A percentile compares a stretch with the other conserved stretches of the same genome.
Evolutionary conservation across 1,140 invertebrate genomes (phyloP).

Genomic region (Hydropsyche tenuis): DNA sequence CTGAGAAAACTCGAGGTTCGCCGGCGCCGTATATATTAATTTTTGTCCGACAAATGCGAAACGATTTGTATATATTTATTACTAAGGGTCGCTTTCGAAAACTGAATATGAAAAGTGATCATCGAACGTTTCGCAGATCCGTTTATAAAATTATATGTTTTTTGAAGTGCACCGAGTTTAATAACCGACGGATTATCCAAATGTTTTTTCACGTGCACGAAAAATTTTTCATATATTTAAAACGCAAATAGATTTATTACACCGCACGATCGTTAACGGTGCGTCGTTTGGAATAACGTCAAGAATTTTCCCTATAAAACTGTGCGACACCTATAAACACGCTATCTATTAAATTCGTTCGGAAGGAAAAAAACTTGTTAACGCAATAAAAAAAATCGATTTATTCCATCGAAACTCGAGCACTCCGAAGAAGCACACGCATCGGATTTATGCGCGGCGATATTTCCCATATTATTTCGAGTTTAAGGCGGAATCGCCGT

Average conservation of each 20-base stretch:
- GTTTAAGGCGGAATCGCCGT: too few relatives aligned
- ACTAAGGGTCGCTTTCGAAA: neutral
- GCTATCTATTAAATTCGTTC: neutral
- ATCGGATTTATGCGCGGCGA: too few relatives aligned
- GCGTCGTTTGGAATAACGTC: conserved; percentile 21
- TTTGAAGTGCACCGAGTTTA: too few relatives aligned
- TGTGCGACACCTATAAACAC: conserved; percentile 8
- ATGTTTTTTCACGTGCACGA: neutral
- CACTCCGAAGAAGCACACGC: too few relatives aligned
- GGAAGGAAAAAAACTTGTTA: too few relatives aligned
- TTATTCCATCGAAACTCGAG: too few relatives aligned
- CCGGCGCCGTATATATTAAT: conserved; percentile 30
- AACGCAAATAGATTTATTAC: conserved; percentile 23
- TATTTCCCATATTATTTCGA: too few relatives aligned
- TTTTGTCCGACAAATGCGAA: conserved; percentile 5
- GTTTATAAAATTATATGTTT: too few relatives aligned
- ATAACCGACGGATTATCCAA: too few relatives aligned
- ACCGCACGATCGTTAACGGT: conserved; percentile 17
- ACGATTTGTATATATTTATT: conserved; percentile 28
- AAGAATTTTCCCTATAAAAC: conserved; percentile 22
- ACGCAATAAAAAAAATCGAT: too few relatives aligned
- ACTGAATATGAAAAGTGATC: neutral
- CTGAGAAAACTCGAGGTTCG: conserved; percentile 21
- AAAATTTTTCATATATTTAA: neutral
- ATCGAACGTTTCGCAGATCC: too few relatives aligned